Evolutionary conservation across 2,797 vertebrate species (phyloP), one percentile per base, ranked within the genome.

Genomic region (Neosalanx taihuensis): DNA sequence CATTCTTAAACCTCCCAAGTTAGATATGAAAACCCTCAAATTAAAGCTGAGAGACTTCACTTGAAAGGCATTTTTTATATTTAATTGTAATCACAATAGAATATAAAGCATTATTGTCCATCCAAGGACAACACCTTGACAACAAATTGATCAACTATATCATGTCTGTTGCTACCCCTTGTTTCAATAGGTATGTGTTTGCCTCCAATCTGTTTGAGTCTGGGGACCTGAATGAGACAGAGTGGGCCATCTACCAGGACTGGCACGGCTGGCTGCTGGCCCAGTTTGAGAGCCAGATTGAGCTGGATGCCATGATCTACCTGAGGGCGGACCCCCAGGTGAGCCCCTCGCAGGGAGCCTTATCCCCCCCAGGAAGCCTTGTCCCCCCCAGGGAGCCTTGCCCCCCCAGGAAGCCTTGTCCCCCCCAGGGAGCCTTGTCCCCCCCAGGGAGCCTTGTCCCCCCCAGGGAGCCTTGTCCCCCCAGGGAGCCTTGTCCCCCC

Each of bases 181-280:
- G 4, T 37, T 10, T 35, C 33, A 2, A 29, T 23, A 96, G 94
- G 73, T 95, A 94, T 0, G 72, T 95, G 30, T 96, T 96, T 85
- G 93, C 93, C 5, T 95, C 94, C 4, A 94, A 89, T 70, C 86
- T 94, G 70, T 95, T 90, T 20, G 93, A 96, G 78, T 87, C 87
- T 15, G 93, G 91, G n/a, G 79, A 83, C 73, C 85, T 95, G 33
- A 92, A 90, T 4, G 94, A 95, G 79, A 93, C 91, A 0, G 95
- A 96, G 76, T 95, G 92, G 92, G 85, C 89, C 0, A 87, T 95
- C 69, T 95, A 95, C 72, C 92, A 94, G 81, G 94, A 95, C 83
- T 95, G 92, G 92, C 94, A 95, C 80, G 81, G 86, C 0, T 96
- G 94, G 95, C 81, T 95, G 71, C 83, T 94, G 64, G 90, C 86